phyloP scores from a whole-genome alignment of 2,113 vertebrate species.

The Catharus minimus region DNA sequence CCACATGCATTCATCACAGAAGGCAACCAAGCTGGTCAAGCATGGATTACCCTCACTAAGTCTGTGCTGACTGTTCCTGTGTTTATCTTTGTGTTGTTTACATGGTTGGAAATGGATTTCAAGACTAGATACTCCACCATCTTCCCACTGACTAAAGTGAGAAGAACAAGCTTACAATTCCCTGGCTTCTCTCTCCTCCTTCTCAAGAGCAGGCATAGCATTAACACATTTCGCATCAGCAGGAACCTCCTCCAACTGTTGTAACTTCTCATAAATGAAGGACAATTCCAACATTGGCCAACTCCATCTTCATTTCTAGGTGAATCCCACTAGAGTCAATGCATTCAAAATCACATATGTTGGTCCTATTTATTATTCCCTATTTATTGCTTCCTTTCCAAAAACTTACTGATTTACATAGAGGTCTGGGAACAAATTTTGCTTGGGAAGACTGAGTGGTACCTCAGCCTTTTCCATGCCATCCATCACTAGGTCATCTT shows the following conservation, averaged over 20 bases:
- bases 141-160: neutral
- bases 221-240: neutral
- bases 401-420: neutral
- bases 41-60: neutral
- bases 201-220: neutral
- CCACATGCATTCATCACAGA: neutral
- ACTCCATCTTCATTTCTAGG: neutral
- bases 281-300: neutral
- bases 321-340: neutral
- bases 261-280: neutral
- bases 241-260: neutral
- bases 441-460: neutral
- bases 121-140: neutral
- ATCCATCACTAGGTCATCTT: neutral
- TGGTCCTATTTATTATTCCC: neutral
- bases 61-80: neutral
- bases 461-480: neutral
- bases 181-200: neutral
- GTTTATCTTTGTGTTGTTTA: neutral
- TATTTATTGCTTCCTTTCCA: neutral
- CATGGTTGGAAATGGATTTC: neutral
- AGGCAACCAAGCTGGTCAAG: neutral
- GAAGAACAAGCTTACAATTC: neutral
- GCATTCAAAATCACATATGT: neutral
- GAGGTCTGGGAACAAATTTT: neutral